Percentiles rank a stretch among this genome's conserved stretches.
Evolutionary conservation across 2,113 vertebrate species (phyloP).

Genomic region (Dipodomys spectabilis): DNA sequence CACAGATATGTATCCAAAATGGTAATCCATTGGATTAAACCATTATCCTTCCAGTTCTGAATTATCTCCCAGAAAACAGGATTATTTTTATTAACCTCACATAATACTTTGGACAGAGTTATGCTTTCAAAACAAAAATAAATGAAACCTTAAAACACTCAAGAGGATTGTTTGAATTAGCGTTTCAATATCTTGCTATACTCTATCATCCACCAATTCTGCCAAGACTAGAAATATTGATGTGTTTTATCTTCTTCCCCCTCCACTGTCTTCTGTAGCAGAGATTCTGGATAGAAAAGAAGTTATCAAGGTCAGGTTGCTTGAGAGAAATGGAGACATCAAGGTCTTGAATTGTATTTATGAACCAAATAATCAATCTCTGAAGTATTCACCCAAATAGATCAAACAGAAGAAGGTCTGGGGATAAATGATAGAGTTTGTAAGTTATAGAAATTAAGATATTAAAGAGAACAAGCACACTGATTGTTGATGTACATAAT

Average conservation of each 20-base stretch:
- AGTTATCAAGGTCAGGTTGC: constrained; percentile 11
- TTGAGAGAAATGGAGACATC: constrained; percentile 54
- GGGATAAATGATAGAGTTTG: not conserved
- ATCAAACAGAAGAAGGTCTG: not conserved
- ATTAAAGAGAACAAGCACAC: not conserved
- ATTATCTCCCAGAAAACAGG: constrained; percentile 2
- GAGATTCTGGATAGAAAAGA: constrained; percentile 50
- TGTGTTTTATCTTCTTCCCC: constrained; percentile 34
- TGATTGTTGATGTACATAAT: not conserved
- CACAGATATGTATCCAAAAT: constrained; percentile 30
- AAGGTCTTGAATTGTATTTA: constrained; percentile 45
- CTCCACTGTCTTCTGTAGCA: constrained; percentile 13
- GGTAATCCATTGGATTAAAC: not conserved
- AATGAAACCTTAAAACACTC: constrained; percentile 48
- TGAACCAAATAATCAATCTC: constrained; percentile 52
- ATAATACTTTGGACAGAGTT: constrained; percentile 12
- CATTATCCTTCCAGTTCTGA: constrained; percentile 29
- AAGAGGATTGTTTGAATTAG: constrained; percentile 41
- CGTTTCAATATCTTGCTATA: constrained; percentile 30
- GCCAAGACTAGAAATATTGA: constrained; percentile 34
- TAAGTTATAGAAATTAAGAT: constrained; percentile 5
- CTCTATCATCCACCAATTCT: not conserved
- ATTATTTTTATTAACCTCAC: constrained; percentile 15
- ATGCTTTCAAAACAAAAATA: constrained; percentile 52
- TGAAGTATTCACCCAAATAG: constrained; percentile 16